Evolutionary conservation across 1,140 invertebrate species (phyloP).

Genomic region (Periplaneta americana): DNA sequence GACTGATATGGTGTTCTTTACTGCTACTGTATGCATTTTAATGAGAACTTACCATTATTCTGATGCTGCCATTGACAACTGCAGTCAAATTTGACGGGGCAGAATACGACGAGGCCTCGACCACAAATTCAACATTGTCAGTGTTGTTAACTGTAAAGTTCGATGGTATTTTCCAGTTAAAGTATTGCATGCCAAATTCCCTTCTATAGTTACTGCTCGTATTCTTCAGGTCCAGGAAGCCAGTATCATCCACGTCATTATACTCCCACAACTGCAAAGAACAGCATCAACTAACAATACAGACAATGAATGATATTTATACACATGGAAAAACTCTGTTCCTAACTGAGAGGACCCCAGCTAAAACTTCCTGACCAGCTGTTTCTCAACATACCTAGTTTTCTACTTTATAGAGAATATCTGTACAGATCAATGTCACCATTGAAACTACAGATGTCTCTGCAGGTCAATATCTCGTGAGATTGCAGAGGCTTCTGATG

Average conservation of each 20-base stretch:
- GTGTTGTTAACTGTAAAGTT: constrained; percentile 31
- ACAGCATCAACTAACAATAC: background rate
- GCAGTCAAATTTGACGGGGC: background rate
- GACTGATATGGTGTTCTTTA: too few species aligned
- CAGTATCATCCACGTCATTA: constrained; percentile 46
- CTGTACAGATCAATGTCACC: too few species aligned
- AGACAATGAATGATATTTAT: too few species aligned
- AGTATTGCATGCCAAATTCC: constrained; percentile 31
- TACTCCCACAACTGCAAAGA: constrained; percentile 38
- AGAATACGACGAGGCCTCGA: constrained; percentile 28
- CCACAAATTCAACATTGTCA: constrained; percentile 36
- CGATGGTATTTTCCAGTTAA: constrained; percentile 37
- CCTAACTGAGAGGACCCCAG: too few species aligned
- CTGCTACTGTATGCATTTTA: too few species aligned
- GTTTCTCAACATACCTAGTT: too few species aligned
- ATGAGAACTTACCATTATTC: background rate
- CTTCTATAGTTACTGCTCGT: constrained; percentile 26
- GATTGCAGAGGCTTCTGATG: too few species aligned
- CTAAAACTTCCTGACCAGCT: too few species aligned
- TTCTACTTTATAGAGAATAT: too few species aligned
- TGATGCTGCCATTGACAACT: background rate
- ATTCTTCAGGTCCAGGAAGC: constrained; percentile 31
- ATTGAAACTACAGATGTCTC: too few species aligned
- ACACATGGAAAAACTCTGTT: too few species aligned
- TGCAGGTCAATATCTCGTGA: too few species aligned